Base-by-base conservation (phyloP, 2,113 vertebrate species). In the Hemicordylus capensis region DNA sequence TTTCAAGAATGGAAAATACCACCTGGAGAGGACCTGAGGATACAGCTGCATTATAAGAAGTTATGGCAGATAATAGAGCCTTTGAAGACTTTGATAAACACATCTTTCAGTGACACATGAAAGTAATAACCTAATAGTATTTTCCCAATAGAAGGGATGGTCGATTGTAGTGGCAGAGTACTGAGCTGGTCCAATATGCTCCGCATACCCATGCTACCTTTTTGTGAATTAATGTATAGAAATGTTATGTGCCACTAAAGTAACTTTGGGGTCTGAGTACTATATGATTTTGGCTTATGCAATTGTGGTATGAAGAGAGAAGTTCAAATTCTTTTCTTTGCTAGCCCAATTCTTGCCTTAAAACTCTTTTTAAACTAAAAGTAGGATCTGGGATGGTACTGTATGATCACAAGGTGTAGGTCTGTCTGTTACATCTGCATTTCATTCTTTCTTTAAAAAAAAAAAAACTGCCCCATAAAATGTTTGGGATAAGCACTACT, bases 1-100 rank as follows among this genome's bases (percentile, higher is more conserved):
- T 15, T 76, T 90, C 51, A 56, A 24, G 7, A 58, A 39, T 78
- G 46, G 78, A 85, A 76, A 37, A 76, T 84, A 89, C 75, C 81
- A 56, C 80, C 34, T 78, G 74, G 69, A 85, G 11, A 66, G 39
- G 85, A 67, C 80, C 78, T 12, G 48, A 75, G 2, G 79, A 46
- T 70, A 75, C 39, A 34, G 0, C 64, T 61, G 14, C 1, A 28
- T 64, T 80, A 22, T 20, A 56, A 44, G 28, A 46, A n/a, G 28
- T 66, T 64, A 48, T 80, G 61, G 11, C 63, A 66, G 28, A 20
- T 5, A 24, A 7, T 22, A 8, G 59, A 26, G 22, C 28, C 44
- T 80, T 26, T 48, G 42, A 66, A 44, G 28, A 80, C 19, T 46
- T 46, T 44, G 28, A 28, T 20, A 0, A 61, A 20, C 17, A 64